Base-by-base conservation (phyloP, 2,888 invertebrate species). In the Conus canariensis region DNA sequence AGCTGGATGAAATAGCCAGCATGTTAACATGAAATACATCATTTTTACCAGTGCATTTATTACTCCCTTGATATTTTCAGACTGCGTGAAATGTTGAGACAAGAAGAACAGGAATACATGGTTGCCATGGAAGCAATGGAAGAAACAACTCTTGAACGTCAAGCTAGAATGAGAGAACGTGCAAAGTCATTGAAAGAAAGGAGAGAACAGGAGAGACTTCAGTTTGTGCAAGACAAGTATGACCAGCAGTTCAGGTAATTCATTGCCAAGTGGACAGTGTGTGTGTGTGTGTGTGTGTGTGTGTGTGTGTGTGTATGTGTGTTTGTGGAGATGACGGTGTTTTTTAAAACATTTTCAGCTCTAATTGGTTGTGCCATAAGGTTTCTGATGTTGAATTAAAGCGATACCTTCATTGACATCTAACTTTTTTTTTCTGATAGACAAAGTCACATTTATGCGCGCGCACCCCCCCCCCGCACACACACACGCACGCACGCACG, bases 241-340 rank as follows among this genome's bases (percentile, higher is more conserved):
- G 96, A 96, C 89, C 96, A 96, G 91, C 95, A 95, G 90, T 96
- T 96, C 93, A 95, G 96, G 96, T 96, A 91, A 74, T 9, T 8
- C 59, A 19, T 16, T 5, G 19, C 6, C 8, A 22, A 82, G 25
- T 45, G 19, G 16, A 16, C 10, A 16, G 16, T 67, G 12, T 5
- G n/a, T 30, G 58, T 56, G 45, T 87, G 67, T n/a, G 25, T 56
- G 30, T 87, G 70, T 70, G 10, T 56, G 45, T 87, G 67, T 56
- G 16, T 82, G 82, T 56, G 19, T 82, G 85, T 82, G 82, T 82
- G 16, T 82, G 82, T 82, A 22, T 82, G 82, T 77, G 25, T 77
- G 77, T 77, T 2, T 77, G 16, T 16, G 19, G 10, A 14, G 64
- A 14, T 64, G 64, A 2, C 16, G 7, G 10, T 64, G 64, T 16